Base-by-base conservation (phyloP, 1,140 invertebrate species). In the Drosophila busckii region DNA sequence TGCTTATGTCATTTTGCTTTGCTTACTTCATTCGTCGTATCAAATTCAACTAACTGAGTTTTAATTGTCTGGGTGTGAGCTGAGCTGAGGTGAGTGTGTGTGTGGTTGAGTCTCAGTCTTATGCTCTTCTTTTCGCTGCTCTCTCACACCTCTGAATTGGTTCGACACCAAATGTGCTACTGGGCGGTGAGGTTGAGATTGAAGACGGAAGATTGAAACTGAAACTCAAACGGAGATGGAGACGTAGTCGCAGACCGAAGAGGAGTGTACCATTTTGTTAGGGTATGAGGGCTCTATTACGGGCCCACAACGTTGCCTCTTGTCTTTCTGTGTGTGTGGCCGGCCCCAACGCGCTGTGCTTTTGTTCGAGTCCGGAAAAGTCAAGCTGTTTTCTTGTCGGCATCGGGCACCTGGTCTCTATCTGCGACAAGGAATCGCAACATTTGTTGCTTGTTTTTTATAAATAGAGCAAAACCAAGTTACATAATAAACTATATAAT, bases 21-120 rank as follows among this genome's bases (percentile, higher is more conserved):
- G 13, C 19, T 40, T 38, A 58, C 66, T 41, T 54, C n/a, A 31
- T 70, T 56, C 31, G 32, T 70, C 49, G 50, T 65, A 56, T 63
- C 31, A 49, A 49, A 73, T 67, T 63, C 58, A 50, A n/a, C 69
- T 73, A 73, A 73, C 56, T 67, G 62, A 49, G 31, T 73, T 73
- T 73, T 73, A 73, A 71, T 71, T 71, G 62, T 71, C 25, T 28
- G 19, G 16, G 41, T 38, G 16, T 9, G 42, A 10, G n/a, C n/a
- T n/a, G n/a, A n/a, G n/a, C n/a, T n/a, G n/a, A n/a, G n/a, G 25
- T 38, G 22, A n/a, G 6, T 20, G 38, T 20, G 8, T 4, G 38
- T 23, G 15, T 8, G 8, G n/a, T n/a, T n/a, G n/a, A n/a, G n/a
- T n/a, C n/a, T n/a, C n/a, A n/a, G n/a, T n/a, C n/a, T n/a, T n/a